Percentiles rank a stretch among this genome's conserved stretches.
Conservation (phyloP, 2,797 vertebrate species). For the Lagodon rhomboides region DNA sequence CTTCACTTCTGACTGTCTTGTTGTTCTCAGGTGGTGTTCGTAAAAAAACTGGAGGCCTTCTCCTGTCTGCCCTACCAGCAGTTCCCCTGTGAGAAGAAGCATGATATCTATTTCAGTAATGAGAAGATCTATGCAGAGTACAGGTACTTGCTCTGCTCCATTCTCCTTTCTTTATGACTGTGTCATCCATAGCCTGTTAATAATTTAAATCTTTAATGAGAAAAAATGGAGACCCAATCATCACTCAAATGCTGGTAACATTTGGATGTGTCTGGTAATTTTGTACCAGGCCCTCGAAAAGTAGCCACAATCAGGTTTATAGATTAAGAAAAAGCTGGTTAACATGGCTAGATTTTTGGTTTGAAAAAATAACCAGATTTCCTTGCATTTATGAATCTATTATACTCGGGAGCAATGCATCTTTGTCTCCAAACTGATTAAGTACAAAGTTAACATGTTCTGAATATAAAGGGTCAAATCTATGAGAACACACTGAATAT, state of each 20-base stretch:
- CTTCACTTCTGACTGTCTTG: not conserved
- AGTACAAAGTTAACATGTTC: not conserved
- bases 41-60: conserved; percentile 89
- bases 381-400: not conserved
- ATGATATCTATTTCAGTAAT: conserved; percentile 93
- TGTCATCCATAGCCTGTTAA: not conserved
- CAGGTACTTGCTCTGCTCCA: conserved; percentile 84
- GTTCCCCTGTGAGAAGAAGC: conserved; percentile 92
- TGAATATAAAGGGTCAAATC: not conserved
- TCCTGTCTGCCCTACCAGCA: conserved; percentile 87
- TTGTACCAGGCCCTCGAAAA: not conserved
- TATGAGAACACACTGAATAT: too few species aligned
- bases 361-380: not conserved
- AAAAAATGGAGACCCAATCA: not conserved
- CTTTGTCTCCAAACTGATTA: not conserved
- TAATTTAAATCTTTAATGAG: not conserved
- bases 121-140: conserved; percentile 90
- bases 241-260: not conserved
- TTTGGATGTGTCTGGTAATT: not conserved
- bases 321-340: not conserved
- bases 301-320: not conserved
- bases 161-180: not conserved
- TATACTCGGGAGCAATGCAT: not conserved
- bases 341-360: not conserved
- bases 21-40: conserved; percentile 92